Base-by-base conservation (phyloP, 2,888 invertebrate genomes). In the Chromoteleia sp. region DNA sequence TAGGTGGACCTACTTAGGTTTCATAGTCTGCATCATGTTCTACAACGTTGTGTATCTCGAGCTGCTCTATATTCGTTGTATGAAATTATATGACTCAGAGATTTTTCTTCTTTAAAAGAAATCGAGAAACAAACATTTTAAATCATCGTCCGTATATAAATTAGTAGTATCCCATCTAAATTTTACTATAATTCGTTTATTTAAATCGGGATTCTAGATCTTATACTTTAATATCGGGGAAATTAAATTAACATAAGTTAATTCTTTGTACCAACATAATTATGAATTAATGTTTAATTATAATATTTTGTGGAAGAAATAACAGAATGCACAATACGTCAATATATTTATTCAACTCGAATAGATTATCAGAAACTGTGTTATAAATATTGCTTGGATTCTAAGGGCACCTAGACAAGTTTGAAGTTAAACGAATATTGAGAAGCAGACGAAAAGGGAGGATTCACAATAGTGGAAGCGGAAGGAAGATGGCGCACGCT, bases 1-100 rank as follows among this genome's bases (percentile, higher is more conserved):
- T 81, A 68, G 81, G 81, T 81, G 81, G 77, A 77, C 81, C 81
- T 77, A 81, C 73, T 77, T 73, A 77, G 36, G 39, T 68, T 50
- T 65, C 65, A 59, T 39, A 54, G 61, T 63, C 75, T 59, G 70
- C 74, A 59, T 80, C 70, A 58, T 70, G 70, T 75, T 73, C 19
- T 19, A 36, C 15, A 56, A 58, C 45, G 29, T 15, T 48, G 14
- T 59, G 25, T 68, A 15, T 21, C 41, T 65, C 41, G 8, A 0
- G 15, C 43, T 76, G 68, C 52, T 68, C 76, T 33, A 48, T 19
- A 65, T 75, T 43, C 17, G n/a, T 1, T 0, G 7, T 2, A 50
- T 39, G 0, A 50, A 50, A 41, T 21, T 52, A 14, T 8, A 45
- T n/a, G 3, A 7, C 5, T 41, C 4, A 2, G 7, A 0, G 12